A percentile compares a stretch with the other conserved stretches of the same genome.
Conservation (phyloP, 2,797 vertebrate species). For the Scyliorhinus canicula region DNA sequence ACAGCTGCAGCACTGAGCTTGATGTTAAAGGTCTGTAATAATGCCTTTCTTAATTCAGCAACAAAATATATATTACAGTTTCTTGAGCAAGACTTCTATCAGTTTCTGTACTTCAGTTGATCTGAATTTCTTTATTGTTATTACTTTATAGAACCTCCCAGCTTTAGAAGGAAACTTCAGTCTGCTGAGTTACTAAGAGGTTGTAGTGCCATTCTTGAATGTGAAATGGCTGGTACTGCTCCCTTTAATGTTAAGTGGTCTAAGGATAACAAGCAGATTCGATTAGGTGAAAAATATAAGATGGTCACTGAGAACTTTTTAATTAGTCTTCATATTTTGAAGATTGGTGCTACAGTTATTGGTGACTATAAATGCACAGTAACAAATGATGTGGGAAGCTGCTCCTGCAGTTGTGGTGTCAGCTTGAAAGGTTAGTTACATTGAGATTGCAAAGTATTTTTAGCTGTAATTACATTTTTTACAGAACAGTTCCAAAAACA, state of each 20-base stretch:
- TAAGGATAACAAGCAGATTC: conserved; percentile 85
- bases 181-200: conserved; percentile 75
- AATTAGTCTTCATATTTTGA: conserved; percentile 75
- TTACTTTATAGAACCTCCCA: conserved; percentile 75
- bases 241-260: conserved; percentile 87
- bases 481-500: background rate
- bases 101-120: conserved; percentile 48
- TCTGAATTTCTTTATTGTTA: conserved; percentile 13
- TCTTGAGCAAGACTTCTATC: background rate
- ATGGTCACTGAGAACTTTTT: conserved; percentile 64
- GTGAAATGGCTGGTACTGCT: conserved; percentile 75
- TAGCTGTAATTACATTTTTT: background rate
- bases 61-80: background rate
- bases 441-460: background rate
- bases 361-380: conserved; percentile 88
- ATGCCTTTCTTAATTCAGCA: background rate
- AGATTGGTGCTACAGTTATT: conserved; percentile 72
- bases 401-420: conserved; percentile 71
- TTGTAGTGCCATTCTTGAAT: conserved; percentile 67
- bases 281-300: conserved; percentile 79
- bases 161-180: conserved; percentile 70
- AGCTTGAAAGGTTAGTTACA: conserved; percentile 83
- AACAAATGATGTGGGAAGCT: conserved; percentile 86
- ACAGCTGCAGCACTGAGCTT: conserved; percentile 90
- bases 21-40: conserved; percentile 89